Percentiles rank a stretch among this genome's conserved stretches.
These are phyloP conservation scores for Rhinella marina DNA, from an alignment of 2,797 vertebrate species.

Conservation along the genomic window DNA sequence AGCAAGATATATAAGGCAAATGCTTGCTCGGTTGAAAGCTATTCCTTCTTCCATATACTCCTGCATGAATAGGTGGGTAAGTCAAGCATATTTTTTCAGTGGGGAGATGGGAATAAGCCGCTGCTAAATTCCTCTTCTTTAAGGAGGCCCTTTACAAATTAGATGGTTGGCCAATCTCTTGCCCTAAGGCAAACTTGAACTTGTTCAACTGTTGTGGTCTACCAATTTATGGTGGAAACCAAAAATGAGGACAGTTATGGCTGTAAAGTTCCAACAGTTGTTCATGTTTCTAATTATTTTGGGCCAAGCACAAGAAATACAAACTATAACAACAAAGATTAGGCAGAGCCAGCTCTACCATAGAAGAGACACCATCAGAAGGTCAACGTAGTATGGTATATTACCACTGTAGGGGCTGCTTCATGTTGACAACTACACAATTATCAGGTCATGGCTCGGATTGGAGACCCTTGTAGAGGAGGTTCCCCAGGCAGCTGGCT, in stretches of 20 bases:
- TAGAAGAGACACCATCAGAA: background rate
- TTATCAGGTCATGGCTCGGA: background rate
- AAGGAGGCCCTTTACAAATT: no score
- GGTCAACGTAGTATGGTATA: background rate
- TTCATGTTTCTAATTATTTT: background rate
- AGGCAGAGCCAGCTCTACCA: slow-evolving; percentile 13
- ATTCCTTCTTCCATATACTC: no score
- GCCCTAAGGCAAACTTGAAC: background rate
- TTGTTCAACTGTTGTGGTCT: background rate
- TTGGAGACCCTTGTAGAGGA: background rate
- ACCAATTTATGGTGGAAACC: background rate
- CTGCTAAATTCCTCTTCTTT: no score
- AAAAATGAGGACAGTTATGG: background rate
- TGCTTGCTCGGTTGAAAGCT: background rate
- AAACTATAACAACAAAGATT: background rate
- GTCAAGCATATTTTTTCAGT: no score
- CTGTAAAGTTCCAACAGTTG: background rate
- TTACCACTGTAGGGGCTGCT: background rate
- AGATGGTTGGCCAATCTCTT: background rate
- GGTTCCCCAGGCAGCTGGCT: background rate
- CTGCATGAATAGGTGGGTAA: no score
- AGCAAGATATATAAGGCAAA: background rate
- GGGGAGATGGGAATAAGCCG: no score
- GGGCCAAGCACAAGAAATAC: slow-evolving; percentile 6
- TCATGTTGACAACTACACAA: background rate